Base-by-base conservation (phyloP, 2,797 vertebrate species). In the Gastrophryne carolinensis region DNA sequence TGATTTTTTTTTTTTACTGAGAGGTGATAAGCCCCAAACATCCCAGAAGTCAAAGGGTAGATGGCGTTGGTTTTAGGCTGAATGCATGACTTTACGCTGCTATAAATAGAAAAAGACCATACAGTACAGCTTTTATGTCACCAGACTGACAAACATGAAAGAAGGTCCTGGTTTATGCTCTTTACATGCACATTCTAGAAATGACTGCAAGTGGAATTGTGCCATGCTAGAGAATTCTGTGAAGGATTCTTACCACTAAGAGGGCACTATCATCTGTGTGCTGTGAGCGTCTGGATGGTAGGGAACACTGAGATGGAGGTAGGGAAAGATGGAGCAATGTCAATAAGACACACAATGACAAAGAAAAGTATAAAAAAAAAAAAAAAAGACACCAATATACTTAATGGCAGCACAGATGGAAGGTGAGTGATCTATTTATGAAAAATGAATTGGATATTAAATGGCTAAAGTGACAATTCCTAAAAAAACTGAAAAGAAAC, bases 181-280 rank as follows among this genome's bases (percentile, higher is more conserved):
- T 84, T 80, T 50, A 80, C 72, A 81, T 81, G 77, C 80, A 69
- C 52, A 79, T 72, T 79, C 26, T 56, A 44, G 21, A 26, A 70
- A 49, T 50, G 72, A 67, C 62, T 68, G 32, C 65, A 63, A 65
- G 70, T 73, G 79, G 29, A 35, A 5, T 5, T 73, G 61, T 12
- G 50, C 0, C 15, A 21, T 79, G 83, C 73, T 80, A 82, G 80
- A 83, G 74, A 71, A 73, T 73, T 76, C 79, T 84, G 76, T 87
- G 87, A 84, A 87, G 81, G 81, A 74, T 83, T 89, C 93, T 98
- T 97, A 98, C 97, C 97, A 97, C 93, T 84, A 98, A 94, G 83
- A 98, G 94, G 88, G 96, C 95, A 86, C 97, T 98, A 93, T 99
- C 97, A 85, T 99, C 97, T 83, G 96, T 98, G 87, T 98, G 97